Evolutionary conservation across 2,888 invertebrate species (phyloP).

Genomic region (Mantis religiosa): DNA sequence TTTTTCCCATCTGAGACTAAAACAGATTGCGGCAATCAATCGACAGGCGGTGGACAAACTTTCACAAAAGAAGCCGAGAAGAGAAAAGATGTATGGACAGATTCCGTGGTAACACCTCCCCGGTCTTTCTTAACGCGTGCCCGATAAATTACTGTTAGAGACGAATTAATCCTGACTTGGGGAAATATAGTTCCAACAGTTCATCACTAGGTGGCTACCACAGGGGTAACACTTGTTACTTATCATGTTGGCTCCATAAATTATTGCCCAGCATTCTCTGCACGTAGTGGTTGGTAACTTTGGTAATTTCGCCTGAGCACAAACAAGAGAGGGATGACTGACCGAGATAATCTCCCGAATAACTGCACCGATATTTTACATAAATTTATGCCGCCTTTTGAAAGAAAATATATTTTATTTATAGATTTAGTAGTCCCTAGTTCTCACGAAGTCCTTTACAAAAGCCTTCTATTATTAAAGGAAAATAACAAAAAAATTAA

Average conservation of each 20-base stretch:
- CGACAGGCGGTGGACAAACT: neutral
- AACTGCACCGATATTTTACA: no score
- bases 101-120: neutral
- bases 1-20: neutral
- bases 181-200: neutral
- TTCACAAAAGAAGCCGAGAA: neutral
- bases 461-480: no score
- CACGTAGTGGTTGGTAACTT: neutral
- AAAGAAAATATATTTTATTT: no score
- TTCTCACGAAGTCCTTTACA: no score
- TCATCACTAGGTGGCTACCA: neutral
- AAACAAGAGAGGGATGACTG: no score
- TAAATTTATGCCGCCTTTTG: no score
- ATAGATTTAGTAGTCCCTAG: no score
- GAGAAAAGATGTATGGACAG: neutral
- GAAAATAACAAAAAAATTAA: no score
- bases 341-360: no score
- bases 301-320: no score
- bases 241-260: neutral
- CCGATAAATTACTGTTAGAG: neutral
- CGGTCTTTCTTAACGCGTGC: neutral
- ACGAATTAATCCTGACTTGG: neutral
- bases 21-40: neutral
- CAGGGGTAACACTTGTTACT: neutral
- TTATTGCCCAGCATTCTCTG: neutral